Conservation (phyloP, 2,797 vertebrate genomes). For the Helarctos malayanus region DNA sequence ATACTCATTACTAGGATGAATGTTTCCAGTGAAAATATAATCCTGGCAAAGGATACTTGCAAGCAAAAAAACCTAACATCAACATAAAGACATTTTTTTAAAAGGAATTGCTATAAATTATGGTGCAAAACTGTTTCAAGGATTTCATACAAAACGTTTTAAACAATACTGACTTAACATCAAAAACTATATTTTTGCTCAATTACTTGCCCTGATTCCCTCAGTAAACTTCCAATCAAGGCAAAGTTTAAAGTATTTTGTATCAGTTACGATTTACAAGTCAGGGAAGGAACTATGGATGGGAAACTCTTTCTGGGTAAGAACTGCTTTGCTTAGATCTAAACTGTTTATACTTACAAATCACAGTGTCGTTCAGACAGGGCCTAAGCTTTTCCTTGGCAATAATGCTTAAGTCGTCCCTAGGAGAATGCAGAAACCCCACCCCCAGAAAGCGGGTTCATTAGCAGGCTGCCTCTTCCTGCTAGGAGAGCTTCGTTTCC, state of each 20-base stretch:
- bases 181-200: constrained; percentile 59
- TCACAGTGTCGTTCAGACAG: not conserved
- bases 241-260: constrained; percentile 56
- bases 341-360: constrained; percentile 72
- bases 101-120: constrained; percentile 60
- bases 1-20: constrained; percentile 66
- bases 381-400: constrained; percentile 72
- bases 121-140: constrained; percentile 51
- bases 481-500: constrained; percentile 63
- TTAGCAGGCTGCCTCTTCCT: constrained; percentile 51
- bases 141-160: constrained; percentile 61
- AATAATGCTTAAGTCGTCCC: constrained; percentile 49
- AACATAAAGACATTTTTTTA: not conserved
- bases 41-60: constrained; percentile 43
- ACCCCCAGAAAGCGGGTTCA: constrained; percentile 55
- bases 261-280: constrained; percentile 52
- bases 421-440: constrained; percentile 56
- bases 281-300: constrained; percentile 48
- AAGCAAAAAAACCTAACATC: constrained; percentile 60
- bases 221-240: constrained; percentile 57
- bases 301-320: constrained; percentile 60
- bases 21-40: constrained; percentile 66
- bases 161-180: constrained; percentile 64
- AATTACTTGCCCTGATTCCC: constrained; percentile 53
- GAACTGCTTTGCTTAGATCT: constrained; percentile 60